phyloP scores from a whole-genome alignment of 1,140 invertebrate species.

The Camponotus pennsylvanicus region DNA sequence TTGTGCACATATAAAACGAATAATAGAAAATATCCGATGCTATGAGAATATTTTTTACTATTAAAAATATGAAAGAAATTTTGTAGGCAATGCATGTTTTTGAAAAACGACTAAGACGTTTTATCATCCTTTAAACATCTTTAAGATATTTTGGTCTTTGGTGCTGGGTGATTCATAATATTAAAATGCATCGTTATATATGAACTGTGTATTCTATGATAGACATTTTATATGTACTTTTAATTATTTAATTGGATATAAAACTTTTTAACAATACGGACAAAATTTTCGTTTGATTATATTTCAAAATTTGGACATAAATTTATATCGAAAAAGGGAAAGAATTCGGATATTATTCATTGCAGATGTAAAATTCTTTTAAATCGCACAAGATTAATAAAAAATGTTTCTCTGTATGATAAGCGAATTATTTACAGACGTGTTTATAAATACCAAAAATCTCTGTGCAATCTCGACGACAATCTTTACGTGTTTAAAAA shows the following conservation, averaged over 20 bases:
- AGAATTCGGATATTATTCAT: neutral
- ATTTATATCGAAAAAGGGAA: neutral
- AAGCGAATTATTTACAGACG: neutral
- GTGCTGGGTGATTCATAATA: neutral
- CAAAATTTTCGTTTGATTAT: neutral
- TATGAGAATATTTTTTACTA: slow-evolving; percentile 59
- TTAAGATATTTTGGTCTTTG: too few species aligned
- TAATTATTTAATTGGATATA: neutral
- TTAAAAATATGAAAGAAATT: slow-evolving; percentile 74
- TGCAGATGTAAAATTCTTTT: neutral
- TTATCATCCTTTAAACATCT: too few species aligned
- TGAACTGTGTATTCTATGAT: neutral
- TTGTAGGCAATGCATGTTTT: neutral
- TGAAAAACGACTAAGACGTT: too few species aligned
- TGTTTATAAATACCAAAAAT: slow-evolving; percentile 55
- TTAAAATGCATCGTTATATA: neutral
- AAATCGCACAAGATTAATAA: neutral
- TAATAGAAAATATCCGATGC: slow-evolving; percentile 62
- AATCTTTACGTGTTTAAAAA: slow-evolving; percentile 32
- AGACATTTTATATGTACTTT: neutral
- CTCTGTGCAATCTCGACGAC: neutral
- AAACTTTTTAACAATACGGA: neutral
- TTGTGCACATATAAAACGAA: slow-evolving; percentile 56
- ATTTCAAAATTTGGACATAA: neutral
- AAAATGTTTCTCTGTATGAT: neutral